A percentile compares a stretch with the other conserved stretches of the same genome.
Evolutionary conservation across 2,113 vertebrate species (phyloP).

Genomic region (Hemicordylus capensis): DNA sequence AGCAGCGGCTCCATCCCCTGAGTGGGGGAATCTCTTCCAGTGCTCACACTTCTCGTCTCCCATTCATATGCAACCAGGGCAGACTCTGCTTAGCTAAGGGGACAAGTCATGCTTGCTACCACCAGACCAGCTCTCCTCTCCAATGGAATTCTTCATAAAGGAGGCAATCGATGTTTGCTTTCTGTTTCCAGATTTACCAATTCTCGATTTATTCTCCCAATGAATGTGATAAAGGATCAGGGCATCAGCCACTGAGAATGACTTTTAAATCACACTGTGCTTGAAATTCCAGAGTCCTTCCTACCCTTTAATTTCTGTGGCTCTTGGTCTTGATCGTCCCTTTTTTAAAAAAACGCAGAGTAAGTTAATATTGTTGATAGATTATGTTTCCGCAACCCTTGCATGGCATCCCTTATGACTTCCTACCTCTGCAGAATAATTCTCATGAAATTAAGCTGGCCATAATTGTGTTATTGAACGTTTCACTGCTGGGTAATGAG

Average conservation of each 20-base stretch:
- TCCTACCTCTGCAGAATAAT: conserved; percentile 37
- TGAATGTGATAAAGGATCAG: not conserved
- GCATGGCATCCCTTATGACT: conserved; percentile 9
- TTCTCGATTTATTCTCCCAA: not conserved
- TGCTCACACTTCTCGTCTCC: too few species aligned
- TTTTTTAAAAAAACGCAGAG: not conserved
- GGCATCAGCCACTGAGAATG: not conserved
- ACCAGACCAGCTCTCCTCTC: too few species aligned
- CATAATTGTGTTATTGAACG: conserved; percentile 28
- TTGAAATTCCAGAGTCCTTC: not conserved
- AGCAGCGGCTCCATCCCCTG: too few species aligned
- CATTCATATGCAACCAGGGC: too few species aligned
- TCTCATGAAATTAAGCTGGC: conserved; percentile 42
- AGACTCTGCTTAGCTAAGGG: too few species aligned
- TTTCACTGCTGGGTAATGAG: conserved; percentile 11
- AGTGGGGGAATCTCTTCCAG: too few species aligned
- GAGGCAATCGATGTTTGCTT: not conserved
- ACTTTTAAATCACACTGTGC: not conserved
- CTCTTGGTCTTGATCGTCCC: conserved; percentile 18
- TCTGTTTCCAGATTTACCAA: not conserved
- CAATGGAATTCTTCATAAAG: too few species aligned
- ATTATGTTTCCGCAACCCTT: conserved; percentile 35
- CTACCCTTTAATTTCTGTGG: conserved; percentile 19
- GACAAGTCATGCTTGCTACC: too few species aligned
- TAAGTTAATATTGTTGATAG: conserved; percentile 31